phyloP scores from a whole-genome alignment of 2,888 invertebrate species.

The Theretra japonica region DNA sequence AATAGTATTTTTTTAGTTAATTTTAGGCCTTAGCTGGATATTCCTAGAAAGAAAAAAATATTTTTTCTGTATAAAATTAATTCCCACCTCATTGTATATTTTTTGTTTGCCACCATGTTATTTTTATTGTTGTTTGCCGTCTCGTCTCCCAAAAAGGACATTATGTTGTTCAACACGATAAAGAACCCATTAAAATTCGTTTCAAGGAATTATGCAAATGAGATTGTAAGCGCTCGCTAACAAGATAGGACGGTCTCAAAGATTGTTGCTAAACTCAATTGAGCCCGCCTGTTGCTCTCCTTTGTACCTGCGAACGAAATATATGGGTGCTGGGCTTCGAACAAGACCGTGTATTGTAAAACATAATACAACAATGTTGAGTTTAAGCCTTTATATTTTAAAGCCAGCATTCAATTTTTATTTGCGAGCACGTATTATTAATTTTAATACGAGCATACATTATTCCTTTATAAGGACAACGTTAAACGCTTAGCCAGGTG shows the following conservation, averaged over 20 bases:
- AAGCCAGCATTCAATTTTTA: no score
- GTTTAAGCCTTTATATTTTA: not conserved
- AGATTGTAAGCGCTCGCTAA: constrained; percentile 72
- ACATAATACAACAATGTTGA: not conserved
- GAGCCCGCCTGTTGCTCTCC: constrained; percentile 62
- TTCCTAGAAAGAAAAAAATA: no score
- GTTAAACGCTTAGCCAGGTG: no score
- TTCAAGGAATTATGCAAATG: constrained; percentile 78
- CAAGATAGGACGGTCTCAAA: constrained; percentile 68
- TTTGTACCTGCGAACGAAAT: constrained; percentile 45
- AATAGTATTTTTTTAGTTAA: not conserved
- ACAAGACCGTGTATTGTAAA: not conserved
- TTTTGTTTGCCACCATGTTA: not conserved
- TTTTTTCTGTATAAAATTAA: no score
- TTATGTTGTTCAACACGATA: constrained; percentile 72
- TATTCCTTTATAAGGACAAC: no score
- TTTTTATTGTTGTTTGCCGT: not conserved
- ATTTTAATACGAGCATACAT: no score
- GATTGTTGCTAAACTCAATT: constrained; percentile 76
- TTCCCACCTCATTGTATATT: not conserved
- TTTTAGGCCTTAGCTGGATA: no score
- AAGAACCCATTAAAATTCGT: constrained; percentile 75
- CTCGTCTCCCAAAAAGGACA: constrained; percentile 48
- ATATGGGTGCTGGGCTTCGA: not conserved
- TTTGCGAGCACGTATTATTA: no score